Evolutionary conservation across 2,113 vertebrate genomes (phyloP).

Genomic region (Anas platyrhynchos): DNA sequence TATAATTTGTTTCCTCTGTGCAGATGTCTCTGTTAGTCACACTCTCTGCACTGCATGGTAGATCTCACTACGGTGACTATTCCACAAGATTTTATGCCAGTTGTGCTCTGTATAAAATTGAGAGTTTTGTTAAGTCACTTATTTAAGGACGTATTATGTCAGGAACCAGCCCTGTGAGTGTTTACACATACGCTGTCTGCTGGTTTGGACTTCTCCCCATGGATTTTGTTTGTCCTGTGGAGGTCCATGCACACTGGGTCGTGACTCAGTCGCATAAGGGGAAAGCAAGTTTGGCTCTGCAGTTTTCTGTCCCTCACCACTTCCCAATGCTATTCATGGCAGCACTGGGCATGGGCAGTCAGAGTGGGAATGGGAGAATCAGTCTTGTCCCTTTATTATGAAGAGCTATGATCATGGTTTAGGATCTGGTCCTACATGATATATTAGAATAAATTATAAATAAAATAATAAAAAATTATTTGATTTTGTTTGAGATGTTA

Average conservation of each 20-base stretch:
- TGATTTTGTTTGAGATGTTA: not conserved
- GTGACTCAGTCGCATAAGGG: accelerated
- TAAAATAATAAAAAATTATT: not conserved
- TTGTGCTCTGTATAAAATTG: not conserved
- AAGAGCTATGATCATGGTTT: not conserved
- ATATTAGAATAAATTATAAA: not conserved
- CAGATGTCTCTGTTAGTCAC: not conserved
- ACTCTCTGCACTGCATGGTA: too few species aligned
- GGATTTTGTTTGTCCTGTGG: not conserved
- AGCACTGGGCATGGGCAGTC: not conserved
- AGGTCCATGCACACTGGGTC: accelerated
- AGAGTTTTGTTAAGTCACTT: not conserved
- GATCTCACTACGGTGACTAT: not conserved
- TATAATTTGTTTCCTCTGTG: not conserved
- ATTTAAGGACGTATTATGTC: too few species aligned
- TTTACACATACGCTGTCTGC: too few species aligned
- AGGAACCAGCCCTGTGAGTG: not conserved
- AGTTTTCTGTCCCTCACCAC: not conserved
- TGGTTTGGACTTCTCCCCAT: not conserved
- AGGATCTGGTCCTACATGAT: not conserved
- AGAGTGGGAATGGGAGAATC: not conserved
- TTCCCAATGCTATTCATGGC: accelerated
- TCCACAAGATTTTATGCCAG: not conserved
- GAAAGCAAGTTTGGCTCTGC: not conserved
- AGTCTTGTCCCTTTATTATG: not conserved